Conservation (phyloP, 2,113 vertebrate genomes). For the Stomatorhinus ivindoensis region DNA sequence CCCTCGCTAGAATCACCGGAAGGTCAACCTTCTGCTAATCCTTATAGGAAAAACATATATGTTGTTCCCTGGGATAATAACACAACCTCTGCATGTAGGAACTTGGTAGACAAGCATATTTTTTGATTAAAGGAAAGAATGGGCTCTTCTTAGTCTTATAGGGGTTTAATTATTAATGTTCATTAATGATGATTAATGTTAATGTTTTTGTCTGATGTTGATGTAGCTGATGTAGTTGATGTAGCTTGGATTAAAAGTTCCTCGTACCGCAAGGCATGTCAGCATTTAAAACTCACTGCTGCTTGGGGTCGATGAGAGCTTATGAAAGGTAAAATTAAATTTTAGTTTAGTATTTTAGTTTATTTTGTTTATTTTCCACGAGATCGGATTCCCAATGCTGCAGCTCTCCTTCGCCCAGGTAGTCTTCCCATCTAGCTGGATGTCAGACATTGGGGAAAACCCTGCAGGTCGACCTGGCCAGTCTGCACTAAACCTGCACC, state of each 20-base stretch:
- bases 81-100: background rate
- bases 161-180: background rate
- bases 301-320: background rate
- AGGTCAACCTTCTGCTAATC: background rate
- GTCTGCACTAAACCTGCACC: conserved; percentile 59
- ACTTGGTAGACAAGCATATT: background rate
- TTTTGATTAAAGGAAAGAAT: conserved; percentile 7
- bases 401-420: conserved; percentile 42
- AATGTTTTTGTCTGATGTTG: background rate
- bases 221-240: background rate
- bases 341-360: background rate
- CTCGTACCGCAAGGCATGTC: background rate
- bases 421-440: conserved; percentile 65
- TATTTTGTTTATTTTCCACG: background rate
- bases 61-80: background rate
- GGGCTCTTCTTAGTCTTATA: background rate
- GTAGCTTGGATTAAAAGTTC: background rate
- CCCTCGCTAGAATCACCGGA: background rate
- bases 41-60: background rate
- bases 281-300: background rate
- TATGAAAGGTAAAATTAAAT: background rate
- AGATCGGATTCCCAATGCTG: background rate
- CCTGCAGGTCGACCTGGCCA: conserved; percentile 50
- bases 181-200: too few species aligned
- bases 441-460: conserved; percentile 63